Conservation (phyloP, 2,888 invertebrate species). For the Meandrusa payeni region DNA sequence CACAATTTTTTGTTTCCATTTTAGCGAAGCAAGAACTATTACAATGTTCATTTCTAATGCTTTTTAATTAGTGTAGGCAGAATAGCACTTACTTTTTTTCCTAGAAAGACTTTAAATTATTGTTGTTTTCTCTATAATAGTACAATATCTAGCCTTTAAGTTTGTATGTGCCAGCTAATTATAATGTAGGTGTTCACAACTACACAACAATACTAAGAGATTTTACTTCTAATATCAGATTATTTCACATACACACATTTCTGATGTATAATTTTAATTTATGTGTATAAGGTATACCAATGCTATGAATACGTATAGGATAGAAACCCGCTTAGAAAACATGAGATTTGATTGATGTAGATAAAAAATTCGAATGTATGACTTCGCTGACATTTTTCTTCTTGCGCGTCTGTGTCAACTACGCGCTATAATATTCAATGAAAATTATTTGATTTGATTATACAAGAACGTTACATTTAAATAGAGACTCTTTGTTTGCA, state of each 20-base stretch:
- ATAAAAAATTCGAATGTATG: too few species aligned
- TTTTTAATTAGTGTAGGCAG: slow-evolving; percentile 13
- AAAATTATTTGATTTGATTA: too few species aligned
- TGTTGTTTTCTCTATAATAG: slow-evolving; percentile 47
- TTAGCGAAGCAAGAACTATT: slow-evolving; percentile 22
- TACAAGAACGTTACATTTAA: too few species aligned
- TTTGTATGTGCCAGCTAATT: slow-evolving; percentile 68
- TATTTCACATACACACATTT: slow-evolving; percentile 4
- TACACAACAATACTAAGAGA: slow-evolving; percentile 52
- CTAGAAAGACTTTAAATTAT: slow-evolving; percentile 29
- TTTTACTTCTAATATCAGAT: slow-evolving; percentile 44
- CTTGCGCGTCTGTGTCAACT: too few species aligned
- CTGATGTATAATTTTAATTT: too few species aligned
- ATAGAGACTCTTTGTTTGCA: too few species aligned
- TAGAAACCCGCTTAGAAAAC: neutral
- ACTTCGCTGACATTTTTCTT: too few species aligned
- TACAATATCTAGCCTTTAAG: slow-evolving; percentile 41
- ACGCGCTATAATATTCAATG: too few species aligned
- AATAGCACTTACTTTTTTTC: slow-evolving; percentile 9
- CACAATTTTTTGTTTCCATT: slow-evolving; percentile 17
- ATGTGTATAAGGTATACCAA: too few species aligned
- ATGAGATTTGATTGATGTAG: too few species aligned
- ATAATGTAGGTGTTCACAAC: slow-evolving; percentile 57
- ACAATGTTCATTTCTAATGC: slow-evolving; percentile 21
- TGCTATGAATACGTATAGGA: neutral